Base-by-base conservation (phyloP, 2,797 vertebrate genomes). In the Sphenopsis melanotis region DNA sequence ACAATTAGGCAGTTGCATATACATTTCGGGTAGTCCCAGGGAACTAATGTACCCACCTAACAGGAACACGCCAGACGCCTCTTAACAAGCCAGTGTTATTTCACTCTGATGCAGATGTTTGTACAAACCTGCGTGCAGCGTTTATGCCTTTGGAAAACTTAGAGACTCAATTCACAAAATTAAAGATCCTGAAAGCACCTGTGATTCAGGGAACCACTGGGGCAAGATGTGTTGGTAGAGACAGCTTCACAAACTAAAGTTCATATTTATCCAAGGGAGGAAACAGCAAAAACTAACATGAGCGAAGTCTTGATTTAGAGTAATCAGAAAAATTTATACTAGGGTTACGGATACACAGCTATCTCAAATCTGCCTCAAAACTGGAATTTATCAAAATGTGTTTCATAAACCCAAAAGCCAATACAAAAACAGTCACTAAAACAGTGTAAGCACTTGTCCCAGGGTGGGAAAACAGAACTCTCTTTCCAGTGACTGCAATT, bases 21-120 rank as follows among this genome's bases (percentile, higher is more conserved):
- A 66, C 32, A 72, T 52, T 57, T 59, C 1, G 0, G 15, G 47
- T 44, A 56, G 42, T 30, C 17, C 44, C 27, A 55, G 21, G 12
- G 47, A 27, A 82, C 55, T 15, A 20, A 22, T 8, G 4, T 9
- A 65, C 29, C 20, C 24, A 16, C 0, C 0, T 19, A 52, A 44
- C 14, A 78, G 39, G 21, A 55, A 66, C 4, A 61, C 12, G 66
- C 2, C 27, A 72, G 19, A 46, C 0, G 0, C 15, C 39, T 55
- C 36, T 50, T 59, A 59, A 39, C 3, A 69, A 84, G 18, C 3
- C 37, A 32, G 10, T 11, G 11, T 11, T 27, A 17, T 17, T 42
- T 56, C 56, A n/a, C 8, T 46, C 32, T 0, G 0, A 2, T 3
- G 3, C 2, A 77, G 32, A n/a, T 50, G 23, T 39, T 55, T 47